Evolutionary conservation across 2,113 vertebrate genomes (phyloP), one percentile per base, ranked within the genome.

Genomic region (Oncorhynchus mykiss): DNA sequence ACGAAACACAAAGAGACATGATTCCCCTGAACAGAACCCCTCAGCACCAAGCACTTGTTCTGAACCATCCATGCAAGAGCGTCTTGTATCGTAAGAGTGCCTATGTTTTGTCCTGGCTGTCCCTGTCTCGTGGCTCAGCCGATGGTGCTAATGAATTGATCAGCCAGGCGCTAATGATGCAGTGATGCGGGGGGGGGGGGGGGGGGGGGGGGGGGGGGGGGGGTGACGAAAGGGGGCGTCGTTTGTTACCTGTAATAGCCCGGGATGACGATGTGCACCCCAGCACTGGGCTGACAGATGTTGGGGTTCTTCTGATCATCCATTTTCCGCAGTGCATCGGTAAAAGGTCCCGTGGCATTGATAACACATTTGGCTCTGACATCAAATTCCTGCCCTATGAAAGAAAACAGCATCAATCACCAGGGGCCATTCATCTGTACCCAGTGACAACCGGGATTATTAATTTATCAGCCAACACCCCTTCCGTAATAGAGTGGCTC

Each of bases 311-410:
- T 69, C 90, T 94, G 84, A 91, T 98, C 94, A 89, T 98, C 96
- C 96, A 97, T 99, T 95, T 95, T 96, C 90, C 93, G 92, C 89
- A 94, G 88, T 0, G 90, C 87, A 88, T 98, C 96, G 78, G 95
- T 97, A 94, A 99, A 99, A 88, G 96, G 96, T 92, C 96, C 97
- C 3, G 95, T 98, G 78, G 96, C 97, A 91, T 98, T 98, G 96
- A 99, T 97, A 93, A 99, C 96, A 92, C 97, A 99, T 93, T 98
- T 99, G 95, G 97, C 97, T 95, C 93, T 94, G 93, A 97, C 96
- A 92, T 98, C 95, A 94, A 98, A 99, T 90, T 97, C 95, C 92
- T 97, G 93, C 93, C 96, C 98, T 99, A 95, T 81, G 91, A 95
- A 94, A 95, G 95, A 94, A 95, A 96, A 94, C 94, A 94, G 94